phyloP scores from a whole-genome alignment of 2,113 vertebrate genomes.

The Indicator indicator region DNA sequence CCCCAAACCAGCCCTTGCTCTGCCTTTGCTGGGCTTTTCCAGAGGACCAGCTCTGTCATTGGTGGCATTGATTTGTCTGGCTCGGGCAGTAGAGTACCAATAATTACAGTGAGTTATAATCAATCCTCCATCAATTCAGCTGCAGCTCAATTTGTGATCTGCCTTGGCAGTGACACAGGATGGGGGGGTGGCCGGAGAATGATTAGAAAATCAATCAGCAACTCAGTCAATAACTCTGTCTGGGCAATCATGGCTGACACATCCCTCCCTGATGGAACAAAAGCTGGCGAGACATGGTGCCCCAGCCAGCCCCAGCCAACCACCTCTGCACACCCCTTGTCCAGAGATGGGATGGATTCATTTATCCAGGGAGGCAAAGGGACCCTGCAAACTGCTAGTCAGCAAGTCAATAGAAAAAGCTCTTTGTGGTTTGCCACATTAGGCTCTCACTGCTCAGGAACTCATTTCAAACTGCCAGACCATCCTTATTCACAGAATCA shows the following conservation, averaged over 20 bases:
- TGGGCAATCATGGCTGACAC: background rate
- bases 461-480: background rate
- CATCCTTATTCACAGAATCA: too few relatives aligned
- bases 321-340: background rate
- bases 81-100: constrained; percentile 45
- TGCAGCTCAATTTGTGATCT: constrained; percentile 65
- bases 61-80: constrained; percentile 71
- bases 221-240: background rate
- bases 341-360: background rate
- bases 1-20: background rate
- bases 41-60: constrained; percentile 21
- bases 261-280: background rate
- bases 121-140: constrained; percentile 72
- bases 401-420: background rate
- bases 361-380: background rate
- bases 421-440: background rate
- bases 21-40: background rate
- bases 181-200: constrained; percentile 9
- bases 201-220: constrained; percentile 57
- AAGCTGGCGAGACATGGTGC: background rate
- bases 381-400: background rate
- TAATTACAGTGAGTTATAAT: constrained; percentile 79
- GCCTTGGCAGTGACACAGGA: constrained; percentile 52
- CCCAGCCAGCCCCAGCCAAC: background rate
- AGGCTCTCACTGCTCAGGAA: background rate